Evolutionary conservation across 2,888 invertebrate species (phyloP), one percentile per base, ranked within the genome.

Genomic region (Hypselothyrea guttata): DNA sequence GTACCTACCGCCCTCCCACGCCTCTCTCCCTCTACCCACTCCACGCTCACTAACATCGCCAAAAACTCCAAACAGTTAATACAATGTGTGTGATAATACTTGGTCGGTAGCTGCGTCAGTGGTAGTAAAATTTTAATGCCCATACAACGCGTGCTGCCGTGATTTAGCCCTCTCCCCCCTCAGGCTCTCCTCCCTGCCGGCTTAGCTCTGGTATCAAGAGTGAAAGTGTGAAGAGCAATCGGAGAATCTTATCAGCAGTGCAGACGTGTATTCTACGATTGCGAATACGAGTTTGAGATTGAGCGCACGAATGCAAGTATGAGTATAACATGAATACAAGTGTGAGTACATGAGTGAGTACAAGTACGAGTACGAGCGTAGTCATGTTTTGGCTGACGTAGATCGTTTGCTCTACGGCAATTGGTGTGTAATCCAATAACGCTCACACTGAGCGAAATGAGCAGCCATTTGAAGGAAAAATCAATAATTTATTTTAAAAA

Each of bases 91-190:
- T 46, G 41, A 22, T 34, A 48, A 49, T 42, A 56, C 55, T 48
- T 33, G 35, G 40, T 38, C 59, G 76, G 70, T 75, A 55, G 60
- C 69, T 53, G 12, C 27, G 53, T 49, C 44, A 35, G 42, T 44
- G 59, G 82, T 60, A 73, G 60, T 81, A 71, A 77, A 77, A 73
- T 84, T 84, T 81, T 76, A 77, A 77, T 81, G 71, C 64, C 56
- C 48, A 46, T 38, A 70, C 62, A 70, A 74, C 33, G 58, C 46
- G 77, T 59, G 65, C 59, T 53, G 53, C 57, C 15, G 63, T 81
- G 84, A 77, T 70, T 76, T 72, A 52, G 46, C 55, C 51, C 46
- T 30, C 54, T 42, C 28, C 3, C 42, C 35, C 12, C 31, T 16
- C 12, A n/a, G n/a, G 7, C 12, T 3, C 11, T 3, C 5, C 13